Percentiles rank a stretch among this genome's conserved stretches.
phyloP scores from a whole-genome alignment of 2,113 vertebrate genomes.

The Aspiorhynchus laticeps region DNA sequence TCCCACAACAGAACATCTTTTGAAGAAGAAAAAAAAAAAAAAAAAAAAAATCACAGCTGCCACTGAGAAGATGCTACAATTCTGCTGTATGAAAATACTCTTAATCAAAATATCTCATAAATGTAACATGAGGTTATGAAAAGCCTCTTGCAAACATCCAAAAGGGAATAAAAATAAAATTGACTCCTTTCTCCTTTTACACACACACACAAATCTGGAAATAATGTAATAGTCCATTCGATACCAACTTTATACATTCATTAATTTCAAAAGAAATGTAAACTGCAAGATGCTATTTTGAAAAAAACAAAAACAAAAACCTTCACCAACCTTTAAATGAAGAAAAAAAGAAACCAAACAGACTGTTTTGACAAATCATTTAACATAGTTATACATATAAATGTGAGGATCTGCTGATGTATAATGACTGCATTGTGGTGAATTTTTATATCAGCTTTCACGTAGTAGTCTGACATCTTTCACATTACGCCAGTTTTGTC shows the following conservation, averaged over 20 bases:
- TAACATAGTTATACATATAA: neutral
- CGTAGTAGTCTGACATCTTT: neutral
- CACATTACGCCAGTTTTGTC: neutral
- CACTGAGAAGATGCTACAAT: constrained; percentile 75
- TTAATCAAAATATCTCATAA: neutral
- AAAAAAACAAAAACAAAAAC: neutral
- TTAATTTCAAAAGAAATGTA: neutral
- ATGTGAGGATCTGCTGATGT: neutral
- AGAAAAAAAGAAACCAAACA: neutral
- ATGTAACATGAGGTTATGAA: neutral
- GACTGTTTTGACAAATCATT: neutral
- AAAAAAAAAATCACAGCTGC: constrained; percentile 68
- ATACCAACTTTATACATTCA: constrained; percentile 5
- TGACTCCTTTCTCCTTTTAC: constrained; percentile 26
- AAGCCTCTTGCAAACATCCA: constrained; percentile 34
- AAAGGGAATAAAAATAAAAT: constrained; percentile 22
- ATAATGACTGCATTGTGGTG: neutral
- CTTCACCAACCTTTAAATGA: neutral
- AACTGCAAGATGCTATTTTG: neutral
- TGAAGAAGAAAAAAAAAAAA: neutral
- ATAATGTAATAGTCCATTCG: neutral
- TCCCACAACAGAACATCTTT: constrained; percentile 47
- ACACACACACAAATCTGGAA: neutral
- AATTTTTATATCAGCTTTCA: neutral
- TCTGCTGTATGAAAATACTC: constrained; percentile 59